These are phyloP conservation scores for Danio choprae DNA, from an alignment of 2,797 vertebrate genomes.

Conservation along the genomic window DNA sequence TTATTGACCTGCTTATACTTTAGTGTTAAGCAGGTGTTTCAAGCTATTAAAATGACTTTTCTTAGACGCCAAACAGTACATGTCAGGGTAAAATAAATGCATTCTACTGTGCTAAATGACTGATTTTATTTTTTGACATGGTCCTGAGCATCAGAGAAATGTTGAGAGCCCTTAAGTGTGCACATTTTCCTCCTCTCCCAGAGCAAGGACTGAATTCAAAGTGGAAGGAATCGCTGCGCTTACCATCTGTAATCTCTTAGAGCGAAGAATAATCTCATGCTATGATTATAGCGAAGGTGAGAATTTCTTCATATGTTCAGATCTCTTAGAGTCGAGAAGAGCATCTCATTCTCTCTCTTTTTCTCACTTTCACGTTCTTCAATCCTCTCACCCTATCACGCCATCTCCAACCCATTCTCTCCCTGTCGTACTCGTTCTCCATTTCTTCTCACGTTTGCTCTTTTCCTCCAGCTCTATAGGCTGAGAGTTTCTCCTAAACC, in stretches of 20 bases:
- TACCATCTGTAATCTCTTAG: conserved; percentile 54
- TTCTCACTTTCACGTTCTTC: conserved; percentile 16
- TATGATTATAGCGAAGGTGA: conserved; percentile 50
- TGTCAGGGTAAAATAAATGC: neutral
- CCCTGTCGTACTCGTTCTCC: conserved; percentile 28
- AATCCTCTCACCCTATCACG: neutral
- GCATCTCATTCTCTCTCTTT: conserved; percentile 15
- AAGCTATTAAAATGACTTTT: neutral
- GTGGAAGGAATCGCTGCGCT: conserved; percentile 45
- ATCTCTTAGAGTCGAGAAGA: conserved; percentile 35
- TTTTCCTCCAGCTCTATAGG: neutral
- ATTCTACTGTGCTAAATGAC: conserved; percentile 15
- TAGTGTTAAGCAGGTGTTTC: neutral
- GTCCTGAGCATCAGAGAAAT: conserved; percentile 8
- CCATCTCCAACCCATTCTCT: conserved; percentile 23
- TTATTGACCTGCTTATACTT: neutral
- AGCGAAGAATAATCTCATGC: conserved; percentile 44
- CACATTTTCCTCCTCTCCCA: conserved; percentile 24
- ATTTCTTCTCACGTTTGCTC: neutral
- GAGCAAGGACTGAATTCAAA: conserved; percentile 37
- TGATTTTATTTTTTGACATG: conserved; percentile 20
- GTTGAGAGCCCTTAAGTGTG: conserved; percentile 10
- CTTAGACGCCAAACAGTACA: neutral
- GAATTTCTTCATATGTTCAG: conserved; percentile 56
- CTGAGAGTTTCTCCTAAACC: conserved; percentile 53